These are phyloP conservation scores for Formica aserva DNA, from an alignment of 2,888 invertebrate species.

Conservation along the genomic window DNA sequence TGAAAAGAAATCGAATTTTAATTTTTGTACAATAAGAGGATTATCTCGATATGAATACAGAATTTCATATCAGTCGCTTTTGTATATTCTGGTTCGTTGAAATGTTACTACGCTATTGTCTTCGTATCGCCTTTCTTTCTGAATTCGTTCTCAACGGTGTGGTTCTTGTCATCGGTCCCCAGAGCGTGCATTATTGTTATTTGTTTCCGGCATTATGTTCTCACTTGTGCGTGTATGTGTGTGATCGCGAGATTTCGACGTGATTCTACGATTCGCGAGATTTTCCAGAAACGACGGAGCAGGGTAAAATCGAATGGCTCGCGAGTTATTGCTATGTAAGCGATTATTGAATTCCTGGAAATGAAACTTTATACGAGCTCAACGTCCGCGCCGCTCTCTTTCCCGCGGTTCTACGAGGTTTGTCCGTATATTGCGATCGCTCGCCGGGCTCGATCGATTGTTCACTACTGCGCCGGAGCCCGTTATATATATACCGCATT, in stretches of 20 bases:
- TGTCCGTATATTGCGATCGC: conserved; percentile 60
- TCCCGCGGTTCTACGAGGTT: conserved; percentile 53
- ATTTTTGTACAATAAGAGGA: neutral
- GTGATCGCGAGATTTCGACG: neutral
- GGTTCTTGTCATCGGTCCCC: neutral
- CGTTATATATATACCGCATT: neutral
- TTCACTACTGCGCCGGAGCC: conserved; percentile 37
- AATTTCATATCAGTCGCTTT: neutral
- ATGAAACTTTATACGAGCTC: conserved; percentile 74
- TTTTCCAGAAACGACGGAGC: neutral
- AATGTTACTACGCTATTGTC: neutral
- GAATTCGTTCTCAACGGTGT: neutral
- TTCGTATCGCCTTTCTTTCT: neutral
- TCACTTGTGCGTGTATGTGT: neutral
- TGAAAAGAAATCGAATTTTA: neutral
- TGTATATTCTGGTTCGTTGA: neutral
- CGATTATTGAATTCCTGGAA: conserved; percentile 77
- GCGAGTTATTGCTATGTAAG: conserved; percentile 74
- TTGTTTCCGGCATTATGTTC: conserved; percentile 37
- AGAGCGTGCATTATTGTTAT: conserved; percentile 25
- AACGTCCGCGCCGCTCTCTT: conserved; percentile 49
- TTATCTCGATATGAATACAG: neutral
- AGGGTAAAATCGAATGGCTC: conserved; percentile 67
- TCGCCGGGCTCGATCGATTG: conserved; percentile 56
- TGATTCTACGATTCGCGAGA: conserved; percentile 27